Base-by-base conservation (phyloP, 92 coral and sea anemone species). In the Chrysogorgia sp. region DNA sequence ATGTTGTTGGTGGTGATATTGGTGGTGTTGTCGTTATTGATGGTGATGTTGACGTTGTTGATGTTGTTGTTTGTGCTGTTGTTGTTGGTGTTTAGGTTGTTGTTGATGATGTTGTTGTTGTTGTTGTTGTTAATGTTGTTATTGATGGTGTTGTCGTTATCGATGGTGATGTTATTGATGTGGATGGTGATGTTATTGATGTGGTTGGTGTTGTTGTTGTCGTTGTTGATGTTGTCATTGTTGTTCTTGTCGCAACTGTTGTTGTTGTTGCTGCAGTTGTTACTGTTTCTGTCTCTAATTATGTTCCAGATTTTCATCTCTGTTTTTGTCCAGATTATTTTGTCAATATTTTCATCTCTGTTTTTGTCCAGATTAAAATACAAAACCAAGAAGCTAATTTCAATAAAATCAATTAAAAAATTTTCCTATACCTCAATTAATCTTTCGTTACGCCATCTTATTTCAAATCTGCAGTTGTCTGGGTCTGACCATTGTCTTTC, bases 401-500 rank as follows among this genome's bases (percentile, higher is more conserved):
- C n/a, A n/a, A n/a, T n/a, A n/a, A n/a, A n/a, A n/a, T n/a, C n/a
- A n/a, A n/a, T n/a, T n/a, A n/a, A n/a, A n/a, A n/a, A 2, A 12
- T 6, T 2, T 47, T 47, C 14, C 2, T 10, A 23, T 81, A 93
- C 98, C 88, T 85, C 92, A 23, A 94, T 90, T 20, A 88, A 89
- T 4, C 98, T 90, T 82, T 94, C 96, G 60, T 87, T 85, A 33
- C 87, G 90, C 69, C 96, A 88, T 68, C 98, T 75, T 61, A 94
- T 70, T 78, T 94, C 98, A 78, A 94, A 85, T 59, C 92, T 96
- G 64, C 82, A 90, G 67, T 94, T 91, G 61, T 94, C 98, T 7
- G 97, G 97, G 63, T 94, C 98, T 10, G 83, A 65, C 98, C 98
- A 94, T n/a, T 90, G 92, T 49, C 97, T 86, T 75, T 94, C 97